These are phyloP conservation scores for Argopecten irradians DNA, from an alignment of 1,140 invertebrate genomes.

Conservation along the genomic window DNA sequence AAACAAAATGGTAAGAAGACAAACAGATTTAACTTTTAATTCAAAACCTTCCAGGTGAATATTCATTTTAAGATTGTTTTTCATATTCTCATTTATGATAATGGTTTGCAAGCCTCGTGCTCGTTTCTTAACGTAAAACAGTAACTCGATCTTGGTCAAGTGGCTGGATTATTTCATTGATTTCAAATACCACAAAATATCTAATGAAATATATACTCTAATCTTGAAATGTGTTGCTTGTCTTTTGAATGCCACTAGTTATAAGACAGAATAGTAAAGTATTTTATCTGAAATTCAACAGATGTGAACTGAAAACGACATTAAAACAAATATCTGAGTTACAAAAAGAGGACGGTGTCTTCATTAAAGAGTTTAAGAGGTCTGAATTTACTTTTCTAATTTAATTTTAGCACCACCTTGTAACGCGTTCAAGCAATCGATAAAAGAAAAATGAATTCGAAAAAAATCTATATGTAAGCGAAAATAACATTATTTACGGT, in stretches of 20 bases:
- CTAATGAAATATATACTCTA: too few species aligned
- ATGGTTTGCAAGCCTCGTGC: too few species aligned
- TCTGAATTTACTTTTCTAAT: background rate
- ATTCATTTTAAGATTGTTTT: too few species aligned
- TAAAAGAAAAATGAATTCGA: background rate
- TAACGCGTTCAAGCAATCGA: background rate
- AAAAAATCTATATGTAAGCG: background rate
- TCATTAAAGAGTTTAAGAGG: background rate
- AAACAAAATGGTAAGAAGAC: too few species aligned
- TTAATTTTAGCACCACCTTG: background rate
- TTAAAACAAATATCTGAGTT: background rate
- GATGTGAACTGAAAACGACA: background rate
- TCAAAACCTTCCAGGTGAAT: too few species aligned
- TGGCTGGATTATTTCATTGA: too few species aligned
- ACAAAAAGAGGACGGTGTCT: background rate
- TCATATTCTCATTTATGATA: too few species aligned
- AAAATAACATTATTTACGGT: background rate
- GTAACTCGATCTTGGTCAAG: too few species aligned
- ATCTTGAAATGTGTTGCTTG: too few species aligned
- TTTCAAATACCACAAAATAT: too few species aligned
- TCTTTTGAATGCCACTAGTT: background rate
- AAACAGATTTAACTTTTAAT: too few species aligned
- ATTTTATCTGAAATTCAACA: background rate
- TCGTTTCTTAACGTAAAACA: too few species aligned
- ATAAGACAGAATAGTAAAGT: background rate